These are phyloP conservation scores for Apomyelois bistriatella DNA, from an alignment of 2,888 invertebrate species.

Conservation along the genomic window DNA sequence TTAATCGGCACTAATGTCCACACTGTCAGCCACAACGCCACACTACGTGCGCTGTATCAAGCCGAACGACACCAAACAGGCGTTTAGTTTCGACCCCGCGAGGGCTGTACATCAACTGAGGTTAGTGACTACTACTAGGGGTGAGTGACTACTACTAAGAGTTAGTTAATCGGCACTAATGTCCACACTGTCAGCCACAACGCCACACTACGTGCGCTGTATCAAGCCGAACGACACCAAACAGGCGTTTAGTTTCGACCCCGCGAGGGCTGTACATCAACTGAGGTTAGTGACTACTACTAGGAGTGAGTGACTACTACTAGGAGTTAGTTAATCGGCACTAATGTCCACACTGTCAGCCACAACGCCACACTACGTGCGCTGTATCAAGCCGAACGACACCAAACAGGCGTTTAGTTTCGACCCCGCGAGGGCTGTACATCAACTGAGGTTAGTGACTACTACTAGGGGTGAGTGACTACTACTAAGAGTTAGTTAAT, in stretches of 20 bases:
- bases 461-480: too few species aligned
- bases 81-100: conserved; percentile 91
- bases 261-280: conserved; percentile 92
- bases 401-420: conserved; percentile 91
- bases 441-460: conserved; percentile 83
- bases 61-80: conserved; percentile 92
- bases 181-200: conserved; percentile 95
- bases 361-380: conserved; percentile 98
- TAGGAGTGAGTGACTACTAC: too few species aligned
- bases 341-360: conserved; percentile 95
- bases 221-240: conserved; percentile 97
- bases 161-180: conserved; percentile 96
- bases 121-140: conserved; percentile 28
- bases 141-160: too few species aligned
- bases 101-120: conserved; percentile 92
- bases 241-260: conserved; percentile 91
- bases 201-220: conserved; percentile 98
- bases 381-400: conserved; percentile 98
- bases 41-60: conserved; percentile 99
- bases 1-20: conserved; percentile 95
- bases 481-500: too few species aligned
- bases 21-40: conserved; percentile 96
- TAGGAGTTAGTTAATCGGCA: too few species aligned
- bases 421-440: conserved; percentile 91
- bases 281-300: conserved; percentile 64